phyloP scores from a whole-genome alignment of 2,888 invertebrate genomes.

The Marasmarcha lunaedactyla region DNA sequence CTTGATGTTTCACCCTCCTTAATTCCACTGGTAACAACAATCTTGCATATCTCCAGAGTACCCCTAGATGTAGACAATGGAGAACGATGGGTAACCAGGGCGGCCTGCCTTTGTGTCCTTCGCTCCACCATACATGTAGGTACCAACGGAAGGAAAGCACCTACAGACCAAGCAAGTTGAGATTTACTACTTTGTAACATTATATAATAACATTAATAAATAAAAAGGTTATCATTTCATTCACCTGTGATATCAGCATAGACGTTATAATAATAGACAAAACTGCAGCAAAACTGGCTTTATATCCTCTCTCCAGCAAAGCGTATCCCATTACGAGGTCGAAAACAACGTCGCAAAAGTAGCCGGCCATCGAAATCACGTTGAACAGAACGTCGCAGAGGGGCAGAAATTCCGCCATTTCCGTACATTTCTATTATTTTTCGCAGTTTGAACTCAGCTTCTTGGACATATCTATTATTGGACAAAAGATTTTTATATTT shows the following conservation, averaged over 20 bases:
- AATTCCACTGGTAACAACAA: conserved; percentile 87
- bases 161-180: too few species aligned
- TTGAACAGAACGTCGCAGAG: conserved; percentile 93
- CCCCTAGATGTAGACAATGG: conserved; percentile 78
- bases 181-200: too few species aligned
- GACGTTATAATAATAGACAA: conserved; percentile 79
- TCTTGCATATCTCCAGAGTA: conserved; percentile 86
- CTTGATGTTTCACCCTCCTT: conserved; percentile 86
- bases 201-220: too few species aligned
- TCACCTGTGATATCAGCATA: conserved; percentile 79
- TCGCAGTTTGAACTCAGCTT: conserved; percentile 13
- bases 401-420: conserved; percentile 86
- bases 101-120: conserved; percentile 47
- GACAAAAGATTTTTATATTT: conserved; percentile 10
- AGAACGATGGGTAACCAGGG: conserved; percentile 70
- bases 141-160: conserved; percentile 83
- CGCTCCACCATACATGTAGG: conserved; percentile 63
- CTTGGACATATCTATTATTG: conserved; percentile 22
- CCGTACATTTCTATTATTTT: conserved; percentile 43
- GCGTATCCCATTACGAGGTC: conserved; percentile 89
- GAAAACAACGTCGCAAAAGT: conserved; percentile 92
- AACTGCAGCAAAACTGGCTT: conserved; percentile 75
- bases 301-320: conserved; percentile 76
- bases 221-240: too few species aligned
- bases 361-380: conserved; percentile 88